A percentile compares a stretch with the other conserved stretches of the same genome.
Evolutionary conservation across 2,113 vertebrate genomes (phyloP).

Genomic region (Donacobius atricapilla): DNA sequence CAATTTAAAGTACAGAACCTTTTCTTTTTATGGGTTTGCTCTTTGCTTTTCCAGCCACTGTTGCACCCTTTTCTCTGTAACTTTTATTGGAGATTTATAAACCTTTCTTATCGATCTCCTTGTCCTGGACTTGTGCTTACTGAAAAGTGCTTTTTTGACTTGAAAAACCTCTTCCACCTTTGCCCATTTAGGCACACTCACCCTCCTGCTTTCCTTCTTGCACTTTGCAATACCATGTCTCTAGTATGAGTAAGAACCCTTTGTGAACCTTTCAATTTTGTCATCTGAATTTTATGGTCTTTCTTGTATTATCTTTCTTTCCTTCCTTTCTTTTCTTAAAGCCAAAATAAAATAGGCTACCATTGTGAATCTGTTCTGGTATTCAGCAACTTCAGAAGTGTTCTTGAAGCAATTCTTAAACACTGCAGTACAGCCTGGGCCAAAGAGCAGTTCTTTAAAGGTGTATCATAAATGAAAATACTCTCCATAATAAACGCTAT

Average conservation of each 20-base stretch:
- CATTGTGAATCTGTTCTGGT: neutral
- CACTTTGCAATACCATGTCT: neutral
- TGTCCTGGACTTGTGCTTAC: neutral
- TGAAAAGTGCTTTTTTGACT: neutral
- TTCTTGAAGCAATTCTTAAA: neutral
- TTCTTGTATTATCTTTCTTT: neutral
- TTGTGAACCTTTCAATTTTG: neutral
- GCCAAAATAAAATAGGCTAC: neutral
- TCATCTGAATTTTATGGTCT: neutral
- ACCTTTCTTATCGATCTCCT: neutral
- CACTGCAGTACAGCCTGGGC: neutral
- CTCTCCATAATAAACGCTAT: neutral
- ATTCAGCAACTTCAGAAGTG: neutral
- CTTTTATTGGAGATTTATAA: neutral
- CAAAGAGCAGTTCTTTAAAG: conserved; percentile 21
- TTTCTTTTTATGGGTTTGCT: neutral
- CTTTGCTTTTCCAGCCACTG: neutral
- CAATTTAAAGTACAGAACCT: neutral
- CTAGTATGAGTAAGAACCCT: neutral
- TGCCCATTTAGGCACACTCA: neutral
- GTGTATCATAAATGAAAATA: neutral
- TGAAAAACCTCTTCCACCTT: neutral
- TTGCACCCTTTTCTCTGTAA: neutral
- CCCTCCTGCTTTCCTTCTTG: neutral
- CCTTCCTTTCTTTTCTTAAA: neutral